phyloP scores from a whole-genome alignment of 2,113 vertebrate species.

The Romanogobio albipinnatus region DNA sequence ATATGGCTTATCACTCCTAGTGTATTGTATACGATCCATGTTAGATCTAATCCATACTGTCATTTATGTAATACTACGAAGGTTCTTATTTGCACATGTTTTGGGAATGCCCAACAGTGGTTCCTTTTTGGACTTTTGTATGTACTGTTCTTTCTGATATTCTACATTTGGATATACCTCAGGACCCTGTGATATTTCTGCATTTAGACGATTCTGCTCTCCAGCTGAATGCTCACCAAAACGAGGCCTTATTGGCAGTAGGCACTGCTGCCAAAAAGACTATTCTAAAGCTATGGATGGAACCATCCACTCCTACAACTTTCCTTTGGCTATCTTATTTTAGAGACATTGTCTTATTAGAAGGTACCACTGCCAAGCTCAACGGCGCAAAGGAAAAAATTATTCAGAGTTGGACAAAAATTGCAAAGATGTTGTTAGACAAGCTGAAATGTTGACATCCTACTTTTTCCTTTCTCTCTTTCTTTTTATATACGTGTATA shows the following conservation, averaged over 20 bases:
- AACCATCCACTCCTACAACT: background rate
- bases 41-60: no score
- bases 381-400: no score
- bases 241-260: background rate
- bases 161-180: background rate
- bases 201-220: background rate
- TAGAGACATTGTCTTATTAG: no score
- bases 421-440: no score
- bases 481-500: no score
- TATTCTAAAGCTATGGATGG: background rate
- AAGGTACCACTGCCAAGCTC: no score
- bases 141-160: background rate
- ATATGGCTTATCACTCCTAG: no score
- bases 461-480: no score
- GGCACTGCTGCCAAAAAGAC: background rate
- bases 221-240: background rate
- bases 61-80: no score
- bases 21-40: no score
- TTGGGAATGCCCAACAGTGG: background rate
- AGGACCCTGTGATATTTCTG: background rate
- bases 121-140: background rate
- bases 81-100: background rate
- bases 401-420: no score
- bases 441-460: no score
- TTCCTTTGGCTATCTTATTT: background rate